phyloP scores from a whole-genome alignment of 2,113 vertebrate genomes.

The Geococcyx californianus region DNA sequence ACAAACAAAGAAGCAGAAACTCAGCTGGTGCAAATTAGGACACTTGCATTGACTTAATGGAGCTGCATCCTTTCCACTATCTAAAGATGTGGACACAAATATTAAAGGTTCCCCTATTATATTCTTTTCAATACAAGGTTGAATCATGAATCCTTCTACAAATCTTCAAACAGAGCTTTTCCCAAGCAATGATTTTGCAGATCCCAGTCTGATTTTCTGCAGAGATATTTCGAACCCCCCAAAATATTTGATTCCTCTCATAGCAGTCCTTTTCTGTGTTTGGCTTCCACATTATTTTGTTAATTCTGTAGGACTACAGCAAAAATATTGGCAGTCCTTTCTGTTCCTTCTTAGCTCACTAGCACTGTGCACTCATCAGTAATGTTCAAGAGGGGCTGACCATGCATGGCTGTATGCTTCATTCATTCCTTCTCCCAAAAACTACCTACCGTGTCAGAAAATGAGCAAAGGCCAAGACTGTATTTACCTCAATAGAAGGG shows the following conservation, averaged over 20 bases:
- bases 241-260: neutral
- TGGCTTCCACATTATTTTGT: neutral
- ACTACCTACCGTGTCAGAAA: neutral
- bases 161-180: constrained; percentile 17
- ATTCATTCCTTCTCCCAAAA: neutral
- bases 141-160: neutral
- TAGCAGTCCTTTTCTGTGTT: neutral
- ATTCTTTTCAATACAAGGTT: constrained; percentile 3
- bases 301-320: neutral
- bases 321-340: neutral
- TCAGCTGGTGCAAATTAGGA: constrained; percentile 67
- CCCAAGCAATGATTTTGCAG: neutral
- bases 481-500: neutral
- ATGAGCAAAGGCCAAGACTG: neutral
- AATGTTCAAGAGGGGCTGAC: neutral
- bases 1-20: constrained; percentile 57
- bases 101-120: neutral
- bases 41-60: constrained; percentile 11
- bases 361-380: neutral
- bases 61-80: constrained; percentile 15
- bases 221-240: neutral
- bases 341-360: neutral
- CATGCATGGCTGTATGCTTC: neutral
- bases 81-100: constrained; percentile 32
- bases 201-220: neutral